These are phyloP conservation scores for Bos javanicus DNA, from an alignment of 2,113 vertebrate species.

Conservation along the genomic window DNA sequence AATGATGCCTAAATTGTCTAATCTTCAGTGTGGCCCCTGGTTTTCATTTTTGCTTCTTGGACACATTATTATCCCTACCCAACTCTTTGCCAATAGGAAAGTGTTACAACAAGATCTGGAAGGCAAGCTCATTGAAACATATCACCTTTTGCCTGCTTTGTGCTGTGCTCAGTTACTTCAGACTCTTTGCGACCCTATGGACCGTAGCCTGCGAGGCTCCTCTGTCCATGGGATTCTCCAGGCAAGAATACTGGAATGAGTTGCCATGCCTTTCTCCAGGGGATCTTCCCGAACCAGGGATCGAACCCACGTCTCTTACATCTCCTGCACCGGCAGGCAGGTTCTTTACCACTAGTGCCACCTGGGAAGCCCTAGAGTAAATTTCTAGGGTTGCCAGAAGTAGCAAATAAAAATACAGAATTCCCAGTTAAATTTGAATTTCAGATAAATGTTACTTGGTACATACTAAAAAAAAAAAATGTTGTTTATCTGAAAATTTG, in stretches of 20 bases:
- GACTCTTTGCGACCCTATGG: neutral
- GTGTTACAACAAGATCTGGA: neutral
- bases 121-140: neutral
- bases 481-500: neutral
- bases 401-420: neutral
- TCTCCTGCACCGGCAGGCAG: neutral
- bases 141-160: neutral
- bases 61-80: neutral
- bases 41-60: neutral
- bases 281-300: neutral
- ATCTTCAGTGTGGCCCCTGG: neutral
- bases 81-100: neutral
- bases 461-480: neutral
- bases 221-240: neutral
- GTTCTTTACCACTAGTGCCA: neutral
- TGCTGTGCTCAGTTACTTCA: neutral
- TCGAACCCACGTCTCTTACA: neutral
- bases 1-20: neutral
- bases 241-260: neutral
- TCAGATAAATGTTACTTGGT: neutral
- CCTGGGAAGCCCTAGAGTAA: neutral
- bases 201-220: rapidly evolving
- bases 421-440: conserved; percentile 7
- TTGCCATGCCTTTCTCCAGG: neutral
- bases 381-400: neutral